phyloP scores from a whole-genome alignment of 1,140 invertebrate genomes.

The Pissodes strobi region DNA sequence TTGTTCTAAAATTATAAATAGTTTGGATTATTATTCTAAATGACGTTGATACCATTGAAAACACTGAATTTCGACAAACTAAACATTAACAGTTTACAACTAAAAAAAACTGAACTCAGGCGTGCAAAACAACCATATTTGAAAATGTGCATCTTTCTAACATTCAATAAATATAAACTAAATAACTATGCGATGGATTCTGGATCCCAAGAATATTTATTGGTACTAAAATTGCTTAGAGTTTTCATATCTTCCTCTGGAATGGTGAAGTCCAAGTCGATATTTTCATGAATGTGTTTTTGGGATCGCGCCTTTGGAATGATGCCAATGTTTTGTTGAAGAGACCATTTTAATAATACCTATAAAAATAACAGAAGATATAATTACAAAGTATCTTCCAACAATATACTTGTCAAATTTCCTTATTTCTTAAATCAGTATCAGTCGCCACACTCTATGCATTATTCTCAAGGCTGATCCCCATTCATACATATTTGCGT shows the following conservation, averaged over 20 bases:
- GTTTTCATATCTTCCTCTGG: slow-evolving; percentile 61
- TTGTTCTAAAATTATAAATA: too few relatives aligned
- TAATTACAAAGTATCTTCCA: not conserved
- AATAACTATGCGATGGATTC: slow-evolving; percentile 50
- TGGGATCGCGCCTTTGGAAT: slow-evolving; percentile 71
- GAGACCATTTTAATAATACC: slow-evolving; percentile 69
- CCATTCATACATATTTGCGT: too few relatives aligned
- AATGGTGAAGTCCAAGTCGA: slow-evolving; percentile 68
- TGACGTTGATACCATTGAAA: too few relatives aligned
- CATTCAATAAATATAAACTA: slow-evolving; percentile 3
- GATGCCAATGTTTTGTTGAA: slow-evolving; percentile 69
- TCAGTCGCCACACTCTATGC: too few relatives aligned
- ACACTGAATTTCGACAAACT: too few relatives aligned
- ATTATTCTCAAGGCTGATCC: too few relatives aligned
- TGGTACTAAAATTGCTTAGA: slow-evolving; percentile 61
- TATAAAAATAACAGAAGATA: slow-evolving; percentile 29
- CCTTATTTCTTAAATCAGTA: not conserved
- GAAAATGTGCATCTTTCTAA: too few relatives aligned
- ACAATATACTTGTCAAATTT: not conserved
- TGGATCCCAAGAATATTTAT: slow-evolving; percentile 78
- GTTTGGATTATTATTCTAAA: too few relatives aligned
- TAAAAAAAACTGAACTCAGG: too few relatives aligned
- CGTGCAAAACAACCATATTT: too few relatives aligned
- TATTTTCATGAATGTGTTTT: slow-evolving; percentile 68
- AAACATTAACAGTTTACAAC: too few relatives aligned